These are phyloP conservation scores for Paedocypris sp. DNA, from an alignment of 2,113 vertebrate genomes.

Conservation along the genomic window DNA sequence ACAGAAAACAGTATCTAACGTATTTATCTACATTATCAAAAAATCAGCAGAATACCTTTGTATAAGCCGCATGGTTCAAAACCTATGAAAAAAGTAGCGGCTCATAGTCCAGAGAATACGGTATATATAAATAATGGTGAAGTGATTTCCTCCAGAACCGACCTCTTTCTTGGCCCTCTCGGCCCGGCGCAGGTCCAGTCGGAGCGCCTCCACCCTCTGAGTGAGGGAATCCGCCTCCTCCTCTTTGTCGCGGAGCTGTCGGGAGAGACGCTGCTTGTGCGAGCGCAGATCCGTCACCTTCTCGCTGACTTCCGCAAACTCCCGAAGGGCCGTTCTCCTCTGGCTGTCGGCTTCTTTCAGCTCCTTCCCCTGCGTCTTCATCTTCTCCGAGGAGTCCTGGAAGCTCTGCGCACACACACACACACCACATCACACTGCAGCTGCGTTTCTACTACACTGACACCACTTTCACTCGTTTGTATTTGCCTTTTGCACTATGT, in stretches of 20 bases:
- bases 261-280: slow-evolving; percentile 82
- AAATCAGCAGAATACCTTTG: no score
- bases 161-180: slow-evolving; percentile 97
- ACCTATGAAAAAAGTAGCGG: no score
- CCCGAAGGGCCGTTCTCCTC: slow-evolving; percentile 90
- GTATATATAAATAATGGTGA: no score
- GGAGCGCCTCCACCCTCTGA: slow-evolving; percentile 86
- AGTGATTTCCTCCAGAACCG: slow-evolving; percentile 25
- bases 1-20: no score
- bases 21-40: no score
- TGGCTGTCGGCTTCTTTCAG: slow-evolving; percentile 96
- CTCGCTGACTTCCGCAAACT: slow-evolving; percentile 93
- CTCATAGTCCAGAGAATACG: no score
- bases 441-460: no score
- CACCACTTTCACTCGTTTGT: no score
- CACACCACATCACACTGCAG: no score
- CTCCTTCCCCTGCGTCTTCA: slow-evolving; percentile 92
- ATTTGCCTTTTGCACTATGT: no score
- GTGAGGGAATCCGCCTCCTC: slow-evolving; percentile 87
- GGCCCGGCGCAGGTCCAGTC: slow-evolving; percentile 87
- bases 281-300: slow-evolving; percentile 86
- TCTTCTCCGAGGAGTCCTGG: slow-evolving; percentile 75
- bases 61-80: no score
- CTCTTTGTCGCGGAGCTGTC: slow-evolving; percentile 94
- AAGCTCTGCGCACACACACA: slow-evolving; percentile 65